Conservation (phyloP, 2,888 invertebrate species). For the Resseliella maxima region DNA sequence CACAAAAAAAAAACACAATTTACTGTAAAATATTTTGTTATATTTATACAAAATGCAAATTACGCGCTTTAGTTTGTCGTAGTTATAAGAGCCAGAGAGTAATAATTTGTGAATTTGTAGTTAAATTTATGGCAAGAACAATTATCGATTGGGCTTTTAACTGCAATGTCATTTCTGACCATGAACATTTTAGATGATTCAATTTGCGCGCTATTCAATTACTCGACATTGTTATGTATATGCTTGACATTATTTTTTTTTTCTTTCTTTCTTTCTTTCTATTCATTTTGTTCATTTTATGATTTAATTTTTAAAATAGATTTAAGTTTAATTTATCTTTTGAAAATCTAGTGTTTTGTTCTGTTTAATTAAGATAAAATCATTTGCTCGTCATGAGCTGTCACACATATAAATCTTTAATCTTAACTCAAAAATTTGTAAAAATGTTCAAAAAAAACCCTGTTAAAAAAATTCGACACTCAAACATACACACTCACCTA, state of each 20-base stretch:
- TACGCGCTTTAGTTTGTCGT: conserved; percentile 27
- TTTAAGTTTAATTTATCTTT: not conserved
- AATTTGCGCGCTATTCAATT: not conserved
- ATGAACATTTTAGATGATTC: no score
- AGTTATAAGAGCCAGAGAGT: not conserved
- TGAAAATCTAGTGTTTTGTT: not conserved
- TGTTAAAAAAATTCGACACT: no score
- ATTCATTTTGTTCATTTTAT: not conserved
- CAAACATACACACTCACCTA: no score
- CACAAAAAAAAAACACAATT: not conserved
- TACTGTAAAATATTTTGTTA: conserved; percentile 31
- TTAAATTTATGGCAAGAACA: not conserved
- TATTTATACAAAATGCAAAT: conserved; percentile 23
- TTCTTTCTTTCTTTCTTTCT: not conserved
- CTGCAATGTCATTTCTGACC: no score
- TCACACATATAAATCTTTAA: no score
- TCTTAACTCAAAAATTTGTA: no score
- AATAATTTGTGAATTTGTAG: not conserved
- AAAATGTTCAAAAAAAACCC: not conserved
- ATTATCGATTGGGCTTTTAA: not conserved
- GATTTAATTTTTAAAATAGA: not conserved
- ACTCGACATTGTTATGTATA: not conserved
- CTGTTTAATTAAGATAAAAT: not conserved
- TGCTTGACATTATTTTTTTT: not conserved
- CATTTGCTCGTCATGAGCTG: not conserved